A percentile compares a stretch with the other conserved stretches of the same genome.
Conservation (phyloP, 2,113 vertebrate genomes). For the Sinocyclocheilus grahami region DNA sequence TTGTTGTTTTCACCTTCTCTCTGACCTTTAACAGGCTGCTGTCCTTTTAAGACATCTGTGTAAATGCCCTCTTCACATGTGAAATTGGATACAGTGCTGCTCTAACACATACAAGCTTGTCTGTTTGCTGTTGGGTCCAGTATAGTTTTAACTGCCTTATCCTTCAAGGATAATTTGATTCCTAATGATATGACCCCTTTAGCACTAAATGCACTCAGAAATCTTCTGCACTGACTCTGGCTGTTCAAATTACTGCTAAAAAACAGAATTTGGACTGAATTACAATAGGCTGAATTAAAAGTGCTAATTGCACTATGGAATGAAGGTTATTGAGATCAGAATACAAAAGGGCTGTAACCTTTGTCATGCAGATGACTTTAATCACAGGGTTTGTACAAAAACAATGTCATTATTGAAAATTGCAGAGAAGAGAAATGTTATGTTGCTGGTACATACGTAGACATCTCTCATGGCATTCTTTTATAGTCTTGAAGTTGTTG, state of each 20-base stretch:
- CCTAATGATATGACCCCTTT: background rate
- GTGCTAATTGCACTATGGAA: background rate
- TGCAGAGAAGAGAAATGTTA: conserved; percentile 6
- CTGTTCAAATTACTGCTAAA: background rate
- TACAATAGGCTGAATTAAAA: background rate
- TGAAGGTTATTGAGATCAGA: conserved; percentile 1
- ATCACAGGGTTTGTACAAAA: conserved; percentile 20
- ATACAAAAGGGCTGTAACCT: background rate
- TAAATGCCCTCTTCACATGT: background rate
- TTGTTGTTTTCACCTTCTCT: background rate
- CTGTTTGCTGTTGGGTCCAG: background rate
- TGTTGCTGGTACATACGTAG: conserved; percentile 70
- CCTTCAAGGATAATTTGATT: background rate
- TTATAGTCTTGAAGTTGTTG: conserved; percentile 86
- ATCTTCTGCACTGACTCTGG: background rate
- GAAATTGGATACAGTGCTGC: background rate
- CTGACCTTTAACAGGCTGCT: background rate
- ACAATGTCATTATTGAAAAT: conserved; percentile 1
- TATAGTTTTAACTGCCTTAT: background rate
- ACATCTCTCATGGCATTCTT: conserved; percentile 80
- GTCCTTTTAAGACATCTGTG: conserved; percentile 23
- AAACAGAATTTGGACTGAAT: background rate
- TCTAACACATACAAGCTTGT: background rate
- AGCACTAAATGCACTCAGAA: background rate
- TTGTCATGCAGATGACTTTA: conserved; percentile 28